Evolutionary conservation across 2,113 vertebrate genomes (phyloP).

Genomic region (Polypterus bichir): DNA sequence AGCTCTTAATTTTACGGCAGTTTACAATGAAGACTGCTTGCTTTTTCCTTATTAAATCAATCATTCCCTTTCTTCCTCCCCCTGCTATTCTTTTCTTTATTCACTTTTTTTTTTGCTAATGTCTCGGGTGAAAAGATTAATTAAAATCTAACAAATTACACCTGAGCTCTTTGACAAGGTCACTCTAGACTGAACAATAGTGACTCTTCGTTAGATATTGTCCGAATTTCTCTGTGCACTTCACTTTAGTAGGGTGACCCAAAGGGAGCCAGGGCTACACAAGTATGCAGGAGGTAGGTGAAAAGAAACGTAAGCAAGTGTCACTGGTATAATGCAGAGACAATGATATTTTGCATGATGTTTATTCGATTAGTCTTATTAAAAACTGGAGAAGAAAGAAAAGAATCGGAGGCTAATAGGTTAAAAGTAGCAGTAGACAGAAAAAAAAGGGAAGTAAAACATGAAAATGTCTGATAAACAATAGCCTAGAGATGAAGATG

Average conservation of each 20-base stretch:
- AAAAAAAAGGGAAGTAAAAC: no score
- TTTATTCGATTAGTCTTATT: no score
- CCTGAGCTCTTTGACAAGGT: conserved; percentile 17
- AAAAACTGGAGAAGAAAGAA: no score
- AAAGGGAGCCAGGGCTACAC: no score
- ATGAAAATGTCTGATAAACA: no score
- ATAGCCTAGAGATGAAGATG: no score
- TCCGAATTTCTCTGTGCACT: background rate
- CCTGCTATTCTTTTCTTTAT: background rate
- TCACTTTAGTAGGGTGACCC: background rate
- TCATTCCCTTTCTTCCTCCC: conserved; percentile 7
- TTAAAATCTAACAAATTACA: conserved; percentile 22
- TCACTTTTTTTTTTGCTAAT: background rate
- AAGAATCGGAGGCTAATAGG: no score
- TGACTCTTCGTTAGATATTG: background rate
- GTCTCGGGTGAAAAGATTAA: conserved; percentile 16
- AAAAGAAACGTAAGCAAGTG: no score
- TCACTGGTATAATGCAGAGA: no score
- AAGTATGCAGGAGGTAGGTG: no score
- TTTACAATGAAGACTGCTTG: conserved; percentile 13
- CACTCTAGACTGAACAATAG: background rate
- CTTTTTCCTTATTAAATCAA: conserved; percentile 21
- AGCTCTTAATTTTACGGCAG: conserved; percentile 16
- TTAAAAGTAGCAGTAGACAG: no score
- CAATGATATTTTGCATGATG: no score